These are phyloP conservation scores for Diabrotica balteata DNA, from an alignment of 2,888 invertebrate species.

Conservation along the genomic window DNA sequence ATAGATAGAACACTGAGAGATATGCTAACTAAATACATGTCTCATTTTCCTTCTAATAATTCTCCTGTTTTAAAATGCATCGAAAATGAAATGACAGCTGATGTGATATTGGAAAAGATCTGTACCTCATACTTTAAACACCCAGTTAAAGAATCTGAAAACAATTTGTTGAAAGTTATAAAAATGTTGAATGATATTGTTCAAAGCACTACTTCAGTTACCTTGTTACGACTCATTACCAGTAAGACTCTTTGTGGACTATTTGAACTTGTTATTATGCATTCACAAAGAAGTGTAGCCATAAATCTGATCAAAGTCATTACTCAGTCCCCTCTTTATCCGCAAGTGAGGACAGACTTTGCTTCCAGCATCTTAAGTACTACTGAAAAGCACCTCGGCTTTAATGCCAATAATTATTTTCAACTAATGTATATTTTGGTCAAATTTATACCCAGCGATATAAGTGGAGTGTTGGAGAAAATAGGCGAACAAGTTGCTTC, in stretches of 20 bases:
- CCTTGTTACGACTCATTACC: constrained; percentile 43
- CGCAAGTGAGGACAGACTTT: constrained; percentile 48
- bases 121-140: constrained; percentile 50
- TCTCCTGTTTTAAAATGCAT: constrained; percentile 52
- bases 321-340: constrained; percentile 44
- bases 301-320: constrained; percentile 50
- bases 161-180: constrained; percentile 51
- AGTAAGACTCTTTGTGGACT: constrained; percentile 48
- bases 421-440: constrained; percentile 55
- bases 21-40: constrained; percentile 58
- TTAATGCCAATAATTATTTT: constrained; percentile 58
- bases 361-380: constrained; percentile 48
- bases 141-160: constrained; percentile 50
- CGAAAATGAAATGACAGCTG: constrained; percentile 44
- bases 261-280: constrained; percentile 55
- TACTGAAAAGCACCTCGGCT: constrained; percentile 60
- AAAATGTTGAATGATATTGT: constrained; percentile 50
- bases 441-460: constrained; percentile 53
- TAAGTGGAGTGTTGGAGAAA: constrained; percentile 51
- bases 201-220: constrained; percentile 43
- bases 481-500: constrained; percentile 56
- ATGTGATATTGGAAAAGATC: constrained; percentile 53
- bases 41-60: constrained; percentile 49
- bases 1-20: constrained; percentile 62
- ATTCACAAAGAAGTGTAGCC: constrained; percentile 49